Base-by-base conservation (phyloP, 2,113 vertebrate genomes). In the Sinocyclocheilus anophthalmus region DNA sequence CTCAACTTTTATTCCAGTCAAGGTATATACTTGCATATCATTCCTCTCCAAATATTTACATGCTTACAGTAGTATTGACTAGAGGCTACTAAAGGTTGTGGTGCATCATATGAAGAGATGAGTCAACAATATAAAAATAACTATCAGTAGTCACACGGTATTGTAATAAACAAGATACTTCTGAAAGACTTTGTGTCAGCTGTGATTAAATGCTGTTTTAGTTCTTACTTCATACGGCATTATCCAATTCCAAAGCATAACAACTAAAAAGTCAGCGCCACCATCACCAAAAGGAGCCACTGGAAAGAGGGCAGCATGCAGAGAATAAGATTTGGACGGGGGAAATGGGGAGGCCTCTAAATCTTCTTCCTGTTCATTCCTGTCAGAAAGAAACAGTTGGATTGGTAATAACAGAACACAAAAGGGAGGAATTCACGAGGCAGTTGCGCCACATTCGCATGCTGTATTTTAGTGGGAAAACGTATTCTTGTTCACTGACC, bases 341-440 rank as follows among this genome's bases (percentile, higher is more conserved):
- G 33, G 81, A 45, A 22, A 81, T n/a, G 7, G 61, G 10, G 39
- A 83, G 82, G 50, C 86, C 59, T 90, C 90, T 22, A 73, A 76
- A 73, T 91, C 90, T 87, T 90, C 89, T 76, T 39, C 45, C 73
- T 1, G 77, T 83, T 89, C 86, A 91, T 91, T 93, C 92, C 93
- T 95, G 94, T 93, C 75, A 84, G 86, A 93, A 90, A 94, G 92
- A 94, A 93, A 89, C 81, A 89, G 89, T 88, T 86, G 30, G 30
- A 69, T 37, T 37, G 30, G 30, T 37, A 69, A 69, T 33, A 90
- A 87, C 88, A 84, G 48, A 81, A 67, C 11, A 65, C 39, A 45
- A 24, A n/a, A 48, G 9, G 37, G 5, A 18, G 13, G 30, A 33
- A 69, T 69, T 69, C 65, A 37, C 14, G 4, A 18, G 14, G 37